Conservation (phyloP, 2,113 vertebrate genomes). For the Crotalus viridis region DNA sequence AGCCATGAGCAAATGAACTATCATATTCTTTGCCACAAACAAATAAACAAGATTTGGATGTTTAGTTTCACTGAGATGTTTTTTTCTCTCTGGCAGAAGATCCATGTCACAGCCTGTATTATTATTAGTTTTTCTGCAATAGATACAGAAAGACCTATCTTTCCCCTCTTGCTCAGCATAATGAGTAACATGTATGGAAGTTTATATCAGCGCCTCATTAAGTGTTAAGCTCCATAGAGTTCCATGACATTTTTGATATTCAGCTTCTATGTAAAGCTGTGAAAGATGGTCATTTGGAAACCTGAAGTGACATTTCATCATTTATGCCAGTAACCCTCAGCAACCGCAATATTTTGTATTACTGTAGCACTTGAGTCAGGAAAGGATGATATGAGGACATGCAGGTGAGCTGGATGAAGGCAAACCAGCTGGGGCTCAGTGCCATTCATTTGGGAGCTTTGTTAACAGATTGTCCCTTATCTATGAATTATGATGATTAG, state of each 20-base stretch:
- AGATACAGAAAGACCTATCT: neutral
- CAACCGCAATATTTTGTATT: neutral
- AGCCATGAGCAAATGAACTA: neutral
- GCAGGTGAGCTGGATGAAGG: neutral
- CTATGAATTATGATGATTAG: neutral
- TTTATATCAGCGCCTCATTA: neutral
- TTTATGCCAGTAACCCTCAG: neutral
- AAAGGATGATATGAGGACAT: neutral
- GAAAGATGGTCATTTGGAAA: neutral
- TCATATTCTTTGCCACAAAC: neutral
- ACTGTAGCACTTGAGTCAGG: neutral
- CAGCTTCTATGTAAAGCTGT: neutral
- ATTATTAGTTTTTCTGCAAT: neutral
- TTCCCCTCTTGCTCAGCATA: neutral
- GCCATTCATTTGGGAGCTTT: neutral
- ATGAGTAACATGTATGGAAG: neutral
- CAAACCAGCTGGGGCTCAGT: neutral
- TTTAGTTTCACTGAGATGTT: neutral
- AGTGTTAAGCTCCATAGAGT: neutral
- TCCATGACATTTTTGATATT: neutral
- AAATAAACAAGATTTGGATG: neutral
- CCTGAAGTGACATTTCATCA: neutral
- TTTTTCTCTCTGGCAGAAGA: neutral
- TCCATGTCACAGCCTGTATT: neutral
- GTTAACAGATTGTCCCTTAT: neutral